These are phyloP conservation scores for Cirrhinus molitorella DNA, from an alignment of 2,797 vertebrate genomes.

Conservation along the genomic window DNA sequence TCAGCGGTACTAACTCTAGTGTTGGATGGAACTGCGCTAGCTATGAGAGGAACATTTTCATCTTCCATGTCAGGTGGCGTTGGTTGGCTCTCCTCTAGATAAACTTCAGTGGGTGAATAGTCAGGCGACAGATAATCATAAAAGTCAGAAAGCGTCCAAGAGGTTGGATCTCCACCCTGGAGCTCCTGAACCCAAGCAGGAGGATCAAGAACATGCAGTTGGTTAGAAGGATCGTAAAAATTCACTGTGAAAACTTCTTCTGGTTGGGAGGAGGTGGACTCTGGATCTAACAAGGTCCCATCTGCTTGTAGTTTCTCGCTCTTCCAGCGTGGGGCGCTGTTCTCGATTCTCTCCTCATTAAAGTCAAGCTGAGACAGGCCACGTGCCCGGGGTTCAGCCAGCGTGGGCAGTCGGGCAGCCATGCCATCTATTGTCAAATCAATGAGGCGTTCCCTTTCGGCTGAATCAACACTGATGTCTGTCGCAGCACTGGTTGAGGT, in stretches of 20 bases:
- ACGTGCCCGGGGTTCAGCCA: neutral
- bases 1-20: neutral
- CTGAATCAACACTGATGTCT: neutral
- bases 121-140: slow-evolving; percentile 84
- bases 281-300: slow-evolving; percentile 43
- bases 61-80: slow-evolving; percentile 72
- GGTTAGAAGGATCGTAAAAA: slow-evolving; percentile 44
- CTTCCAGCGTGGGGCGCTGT: slow-evolving; percentile 25
- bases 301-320: slow-evolving; percentile 47
- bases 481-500: neutral
- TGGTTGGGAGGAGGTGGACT: slow-evolving; percentile 8
- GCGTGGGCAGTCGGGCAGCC: slow-evolving; percentile 49
- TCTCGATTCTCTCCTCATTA: slow-evolving; percentile 26
- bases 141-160: slow-evolving; percentile 78
- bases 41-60: slow-evolving; percentile 55
- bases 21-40: slow-evolving; percentile 35
- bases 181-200: slow-evolving; percentile 48
- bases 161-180: slow-evolving; percentile 67
- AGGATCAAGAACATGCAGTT: slow-evolving; percentile 14
- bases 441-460: slow-evolving; percentile 6
- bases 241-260: slow-evolving; percentile 46
- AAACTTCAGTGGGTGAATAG: slow-evolving; percentile 82
- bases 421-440: slow-evolving; percentile 41
- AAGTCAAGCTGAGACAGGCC: slow-evolving; percentile 44
- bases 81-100: slow-evolving; percentile 73